Evolutionary conservation across 37 sponge, comb jelly and placozoan species (phyloP).

Genomic region (Cliona cf. orientalis): DNA sequence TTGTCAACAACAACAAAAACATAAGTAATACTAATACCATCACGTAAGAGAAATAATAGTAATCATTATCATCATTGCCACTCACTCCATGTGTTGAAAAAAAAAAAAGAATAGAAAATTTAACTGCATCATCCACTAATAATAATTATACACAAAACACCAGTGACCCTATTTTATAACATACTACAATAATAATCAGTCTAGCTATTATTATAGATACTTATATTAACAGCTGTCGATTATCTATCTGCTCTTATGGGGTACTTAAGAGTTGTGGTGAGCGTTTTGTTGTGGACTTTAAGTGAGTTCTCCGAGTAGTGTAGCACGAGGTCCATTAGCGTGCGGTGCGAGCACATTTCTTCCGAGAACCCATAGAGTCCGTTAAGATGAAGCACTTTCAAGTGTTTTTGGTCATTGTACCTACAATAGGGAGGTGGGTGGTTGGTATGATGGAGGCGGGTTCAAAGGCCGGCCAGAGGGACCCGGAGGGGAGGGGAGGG

Average conservation of each 20-base stretch:
- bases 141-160: no score
- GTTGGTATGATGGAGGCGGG: background rate
- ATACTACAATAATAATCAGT: no score
- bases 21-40: no score
- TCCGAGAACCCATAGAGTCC: slow-evolving; percentile 63
- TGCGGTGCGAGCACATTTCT: slow-evolving; percentile 28
- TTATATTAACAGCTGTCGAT: no score
- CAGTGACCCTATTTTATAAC: no score
- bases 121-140: no score
- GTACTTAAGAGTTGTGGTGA: slow-evolving; percentile 72
- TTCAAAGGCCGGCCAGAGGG: background rate
- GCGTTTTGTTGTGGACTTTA: slow-evolving; percentile 61
- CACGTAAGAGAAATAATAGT: no score
- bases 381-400: slow-evolving; percentile 63
- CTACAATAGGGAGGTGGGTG: slow-evolving; percentile 8
- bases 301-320: slow-evolving; percentile 68
- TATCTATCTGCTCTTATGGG: slow-evolving; percentile 39
- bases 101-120: no score
- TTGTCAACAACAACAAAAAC: no score
- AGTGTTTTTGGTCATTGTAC: slow-evolving; percentile 65
- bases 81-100: no score
- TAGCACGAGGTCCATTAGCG: slow-evolving; percentile 68
- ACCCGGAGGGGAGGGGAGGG: background rate
- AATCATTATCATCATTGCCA: no score
- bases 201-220: no score